Conservation (phyloP, 2,888 invertebrate species). For the Thalpophila matura region DNA sequence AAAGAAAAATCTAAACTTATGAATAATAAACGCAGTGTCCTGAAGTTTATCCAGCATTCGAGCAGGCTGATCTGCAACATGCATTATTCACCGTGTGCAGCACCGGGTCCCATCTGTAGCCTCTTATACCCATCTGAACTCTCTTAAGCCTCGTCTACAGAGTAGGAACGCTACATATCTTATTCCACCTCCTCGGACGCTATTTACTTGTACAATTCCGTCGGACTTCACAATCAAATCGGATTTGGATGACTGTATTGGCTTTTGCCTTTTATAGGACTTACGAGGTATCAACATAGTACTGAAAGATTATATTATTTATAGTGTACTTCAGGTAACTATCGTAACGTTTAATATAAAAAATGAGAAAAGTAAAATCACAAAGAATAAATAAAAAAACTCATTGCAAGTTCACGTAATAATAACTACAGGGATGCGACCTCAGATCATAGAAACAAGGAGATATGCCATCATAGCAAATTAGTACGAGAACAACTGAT, state of each 20-base stretch:
- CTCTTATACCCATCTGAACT: conserved; percentile 11
- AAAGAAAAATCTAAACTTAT: neutral
- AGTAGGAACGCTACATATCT: conserved; percentile 51
- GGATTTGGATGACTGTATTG: conserved; percentile 19
- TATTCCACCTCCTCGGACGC: conserved; percentile 46
- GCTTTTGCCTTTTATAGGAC: conserved; percentile 6
- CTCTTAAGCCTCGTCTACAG: conserved; percentile 44
- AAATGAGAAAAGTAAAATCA: no score
- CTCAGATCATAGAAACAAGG: no score
- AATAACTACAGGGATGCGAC: no score
- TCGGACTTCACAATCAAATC: conserved; percentile 10
- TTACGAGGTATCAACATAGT: neutral
- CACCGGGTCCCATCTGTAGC: conserved; percentile 38
- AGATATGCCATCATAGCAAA: no score
- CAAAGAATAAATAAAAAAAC: no score
- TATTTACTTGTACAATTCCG: conserved; percentile 35
- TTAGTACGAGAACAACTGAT: no score
- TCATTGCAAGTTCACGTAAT: no score
- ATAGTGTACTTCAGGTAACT: no score
- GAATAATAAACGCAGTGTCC: conserved; percentile 14
- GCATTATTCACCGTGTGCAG: conserved; percentile 66
- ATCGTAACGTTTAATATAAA: no score
- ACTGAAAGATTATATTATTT: neutral
- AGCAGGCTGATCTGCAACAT: conserved; percentile 54
- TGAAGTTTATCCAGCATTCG: conserved; percentile 48